Conservation (phyloP, 1,140 invertebrate genomes). For the Cotesia glomerata region DNA sequence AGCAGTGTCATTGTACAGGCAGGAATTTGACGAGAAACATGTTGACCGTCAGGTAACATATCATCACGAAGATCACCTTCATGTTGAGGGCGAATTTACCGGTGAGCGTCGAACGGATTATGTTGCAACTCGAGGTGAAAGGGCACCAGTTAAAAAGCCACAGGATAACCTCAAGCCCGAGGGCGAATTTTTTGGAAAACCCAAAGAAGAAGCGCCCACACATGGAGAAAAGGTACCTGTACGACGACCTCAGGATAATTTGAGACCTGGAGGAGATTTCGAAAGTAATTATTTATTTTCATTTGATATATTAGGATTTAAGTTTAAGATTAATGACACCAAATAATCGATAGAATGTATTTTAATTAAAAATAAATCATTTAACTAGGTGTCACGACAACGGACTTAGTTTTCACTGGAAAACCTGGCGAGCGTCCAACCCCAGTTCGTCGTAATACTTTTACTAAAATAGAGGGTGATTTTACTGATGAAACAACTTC, state of each 20-base stretch:
- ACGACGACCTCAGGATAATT: slow-evolving; percentile 53
- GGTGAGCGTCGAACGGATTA: slow-evolving; percentile 60
- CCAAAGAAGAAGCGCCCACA: slow-evolving; percentile 42
- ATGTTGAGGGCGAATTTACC: slow-evolving; percentile 65
- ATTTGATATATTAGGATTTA: neutral
- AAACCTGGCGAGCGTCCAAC: slow-evolving; percentile 70
- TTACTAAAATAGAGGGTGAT: slow-evolving; percentile 79
- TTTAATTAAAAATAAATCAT: slow-evolving; percentile 4
- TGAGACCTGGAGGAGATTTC: slow-evolving; percentile 62
- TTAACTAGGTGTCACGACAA: slow-evolving; percentile 68
- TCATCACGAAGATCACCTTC: slow-evolving; percentile 64
- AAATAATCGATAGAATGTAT: neutral
- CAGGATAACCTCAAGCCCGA: slow-evolving; percentile 62
- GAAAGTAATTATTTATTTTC: slow-evolving; percentile 38
- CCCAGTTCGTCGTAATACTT: slow-evolving; percentile 79
- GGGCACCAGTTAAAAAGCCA: slow-evolving; percentile 56
- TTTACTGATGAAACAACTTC: slow-evolving; percentile 73
- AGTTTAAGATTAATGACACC: no score
- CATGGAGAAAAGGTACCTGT: slow-evolving; percentile 43
- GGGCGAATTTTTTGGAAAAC: slow-evolving; percentile 65
- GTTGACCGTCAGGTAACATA: slow-evolving; percentile 58
- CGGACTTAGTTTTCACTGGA: slow-evolving; percentile 71
- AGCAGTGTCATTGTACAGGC: slow-evolving; percentile 67
- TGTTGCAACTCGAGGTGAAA: slow-evolving; percentile 56
- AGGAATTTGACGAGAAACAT: slow-evolving; percentile 72